Base-by-base conservation (phyloP, 1,140 invertebrate species). In the Phymastichus coffea region DNA sequence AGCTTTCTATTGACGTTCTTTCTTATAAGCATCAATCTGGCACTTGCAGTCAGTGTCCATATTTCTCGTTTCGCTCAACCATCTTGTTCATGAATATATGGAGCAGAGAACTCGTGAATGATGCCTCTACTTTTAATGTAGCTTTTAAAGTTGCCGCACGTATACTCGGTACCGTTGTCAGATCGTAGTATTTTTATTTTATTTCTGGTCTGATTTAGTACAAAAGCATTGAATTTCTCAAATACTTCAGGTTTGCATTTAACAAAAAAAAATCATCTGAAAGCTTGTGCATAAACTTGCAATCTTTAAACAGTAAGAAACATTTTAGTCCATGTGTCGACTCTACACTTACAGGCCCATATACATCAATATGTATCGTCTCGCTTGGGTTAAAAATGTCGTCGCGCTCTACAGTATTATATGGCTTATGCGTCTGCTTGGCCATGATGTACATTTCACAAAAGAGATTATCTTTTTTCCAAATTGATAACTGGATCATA, bases 81-180 rank as follows among this genome's bases (percentile, higher is more conserved):
- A 56, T 76, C 76, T 64, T 76, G 72, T 61, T 78, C 64, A 14
- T 74, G 72, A 9, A 70, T 72, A 48, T 77, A 73, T 2, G 65
- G 62, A 22, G 68, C 54, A 6, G 69, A 71, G 23, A 63, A 35
- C 44, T 66, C 58, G 15, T 58, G 40, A n/a, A 51, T 23, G 15
- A 61, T 59, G 12, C 57, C 63, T 46, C 47, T 65, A 37, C 44
- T 33, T 22, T 17, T 43, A 19, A 56, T 28, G 12, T n/a, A 30
- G 14, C 49, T 43, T 7, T 17, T 14, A 17, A 65, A 53, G 3
- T 58, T 43, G 10, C 23, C 20, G 12, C 30, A 61, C 10, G 20
- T 19, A 52, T 56, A 63, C 26, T 67, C 63, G 1, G 25, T 23
- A 1, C 58, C 60, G 17, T 57, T 61, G 33, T 67, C 65, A 15